These are phyloP conservation scores for Chydorus sphaericus DNA, from an alignment of 2,888 invertebrate genomes.

Conservation along the genomic window DNA sequence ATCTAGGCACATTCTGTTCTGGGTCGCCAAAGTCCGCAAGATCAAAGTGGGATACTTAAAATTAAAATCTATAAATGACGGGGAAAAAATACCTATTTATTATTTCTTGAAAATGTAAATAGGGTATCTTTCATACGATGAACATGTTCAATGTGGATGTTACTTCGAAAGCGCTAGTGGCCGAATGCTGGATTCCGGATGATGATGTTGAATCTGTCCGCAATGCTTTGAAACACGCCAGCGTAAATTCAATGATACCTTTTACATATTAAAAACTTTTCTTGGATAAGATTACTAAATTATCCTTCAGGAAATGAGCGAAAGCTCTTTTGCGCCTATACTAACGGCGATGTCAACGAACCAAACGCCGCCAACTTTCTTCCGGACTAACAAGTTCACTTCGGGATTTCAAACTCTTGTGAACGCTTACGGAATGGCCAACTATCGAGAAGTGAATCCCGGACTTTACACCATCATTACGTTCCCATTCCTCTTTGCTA, in stretches of 20 bases:
- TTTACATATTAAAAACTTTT: background rate
- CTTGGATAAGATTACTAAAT: constrained; percentile 14
- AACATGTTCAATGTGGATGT: constrained; percentile 98
- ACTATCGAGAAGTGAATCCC: constrained; percentile 93
- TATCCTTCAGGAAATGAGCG: constrained; percentile 66
- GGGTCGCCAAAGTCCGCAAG: constrained; percentile 97
- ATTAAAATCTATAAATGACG: too few species aligned
- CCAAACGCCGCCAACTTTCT: constrained; percentile 86
- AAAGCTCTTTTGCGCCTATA: constrained; percentile 89
- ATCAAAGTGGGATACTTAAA: constrained; percentile 48
- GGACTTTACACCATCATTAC: constrained; percentile 93
- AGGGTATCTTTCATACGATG: constrained; percentile 91
- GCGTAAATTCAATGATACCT: constrained; percentile 46
- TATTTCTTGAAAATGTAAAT: too few species aligned
- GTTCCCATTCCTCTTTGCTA: constrained; percentile 92
- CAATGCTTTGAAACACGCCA: constrained; percentile 77
- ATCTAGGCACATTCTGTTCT: constrained; percentile 95
- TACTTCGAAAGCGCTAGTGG: constrained; percentile 98
- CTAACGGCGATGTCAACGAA: constrained; percentile 82
- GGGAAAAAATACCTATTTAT: background rate
- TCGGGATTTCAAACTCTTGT: constrained; percentile 86
- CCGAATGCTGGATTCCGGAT: constrained; percentile 93
- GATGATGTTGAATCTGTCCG: constrained; percentile 83
- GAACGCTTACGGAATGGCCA: constrained; percentile 90
- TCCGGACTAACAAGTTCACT: constrained; percentile 92